Base-by-base conservation (phyloP, 2,888 invertebrate species). In the Tinea pellionella region DNA sequence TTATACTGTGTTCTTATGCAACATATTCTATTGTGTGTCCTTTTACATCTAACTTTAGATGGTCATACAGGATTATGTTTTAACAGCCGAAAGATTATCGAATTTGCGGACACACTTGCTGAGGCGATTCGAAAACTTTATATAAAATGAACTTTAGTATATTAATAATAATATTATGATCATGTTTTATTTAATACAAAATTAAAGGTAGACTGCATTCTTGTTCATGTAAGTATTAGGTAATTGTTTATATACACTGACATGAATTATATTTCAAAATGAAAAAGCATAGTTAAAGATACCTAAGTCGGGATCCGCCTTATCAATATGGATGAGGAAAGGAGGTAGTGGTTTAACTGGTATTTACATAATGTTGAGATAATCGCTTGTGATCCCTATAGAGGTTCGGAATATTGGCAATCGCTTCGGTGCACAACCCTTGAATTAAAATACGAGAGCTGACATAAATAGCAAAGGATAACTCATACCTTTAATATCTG, bases 321-420 rank as follows among this genome's bases (percentile, higher is more conserved):
- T 58, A 63, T 64, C 63, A 64, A 64, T 64, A 64, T 64, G 63
- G 59, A 64, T 63, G 62, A 63, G 59, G 61, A 15, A 60, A 57
- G 60, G 61, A 61, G 59, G 57, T 60, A 12, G 59, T 61, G 59
- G 62, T 61, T 63, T 62, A 61, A 64, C 61, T 47, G 43, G 62
- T 61, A 65, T 65, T 69, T 65, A 63, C 63, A 61, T 64, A 65
- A 66, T 66, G 61, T 60, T 63, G 61, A 61, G 60, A 64, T 67
- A 67, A 69, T 66, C 64, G 64, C 62, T 63, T 56, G 47, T 16
- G 43, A 59, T 29, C 29, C 59, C 59, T 41, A 9, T 32, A 9
- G 30, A 43, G 59, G 41, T 24, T 47, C 43, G 18, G 47, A 12
- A 59, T 59, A 47, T 29, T 43, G 59, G 47, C 41, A 11, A 59